Base-by-base conservation (phyloP, 2,113 vertebrate genomes). In the Prochilodus magdalenae region DNA sequence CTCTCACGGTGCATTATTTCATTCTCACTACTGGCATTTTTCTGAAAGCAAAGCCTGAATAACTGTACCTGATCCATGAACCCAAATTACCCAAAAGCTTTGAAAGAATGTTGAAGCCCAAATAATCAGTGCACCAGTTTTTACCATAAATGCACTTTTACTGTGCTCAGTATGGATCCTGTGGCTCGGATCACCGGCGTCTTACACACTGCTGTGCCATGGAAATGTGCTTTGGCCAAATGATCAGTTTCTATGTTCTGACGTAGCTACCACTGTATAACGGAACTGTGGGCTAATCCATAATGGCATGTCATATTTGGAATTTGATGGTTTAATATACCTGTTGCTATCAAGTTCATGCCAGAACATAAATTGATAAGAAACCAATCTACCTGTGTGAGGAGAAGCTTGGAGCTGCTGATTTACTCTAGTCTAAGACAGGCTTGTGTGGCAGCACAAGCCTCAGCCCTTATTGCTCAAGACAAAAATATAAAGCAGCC, bases 381-480 rank as follows among this genome's bases (percentile, higher is more conserved):
- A 76, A 70, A 79, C 10, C 33, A 36, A 70, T 59, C 49, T 53
- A 11, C 18, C 10, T 30, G 12, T 16, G 53, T 44, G 53, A 72
- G 22, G 53, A 79, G 40, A 36, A 27, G 70, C 13, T 15, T 40
- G 33, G 57, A 62, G 36, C 18, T 40, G 22, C 13, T 70, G 66
- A 40, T 70, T 44, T 44, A 44, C 20, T 44, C 18, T 6, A 5
- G 66, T n/a, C 15, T 22, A 22, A 70, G 20, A 44, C 24, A 70
- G 66, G 11, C 5, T 44, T 63, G 4, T 80, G 53, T 62, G 7
- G 24, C 24, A 62, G 55, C 29, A 49, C 36, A 59, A 69, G n/a
- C 77, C 33, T 18, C 47, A 62, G 26, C 15, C 30, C 67, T 47
- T 47, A 29, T 51, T 80, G 77, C 67, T 60, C 55, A 80, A 20